A percentile compares a stretch with the other conserved stretches of the same genome.
Evolutionary conservation across 2,113 vertebrate species (phyloP).

Genomic region (Piaya cayana): DNA sequence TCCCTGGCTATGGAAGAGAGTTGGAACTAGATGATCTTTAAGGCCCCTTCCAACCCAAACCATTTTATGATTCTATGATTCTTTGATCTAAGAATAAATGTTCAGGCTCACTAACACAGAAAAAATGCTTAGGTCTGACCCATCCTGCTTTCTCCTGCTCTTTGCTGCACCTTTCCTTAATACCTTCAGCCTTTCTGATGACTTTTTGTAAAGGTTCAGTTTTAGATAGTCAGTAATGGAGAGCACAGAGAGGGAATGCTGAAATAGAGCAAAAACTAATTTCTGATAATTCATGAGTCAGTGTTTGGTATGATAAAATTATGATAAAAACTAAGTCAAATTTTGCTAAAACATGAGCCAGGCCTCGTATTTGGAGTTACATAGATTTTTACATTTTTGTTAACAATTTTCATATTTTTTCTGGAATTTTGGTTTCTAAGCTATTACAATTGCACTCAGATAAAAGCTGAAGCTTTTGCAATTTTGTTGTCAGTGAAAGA

Average conservation of each 20-base stretch:
- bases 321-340: not conserved
- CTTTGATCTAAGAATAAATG: not conserved
- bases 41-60: no score
- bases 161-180: not conserved
- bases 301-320: not conserved
- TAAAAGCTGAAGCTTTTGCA: not conserved
- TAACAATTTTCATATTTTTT: not conserved
- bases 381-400: not conserved
- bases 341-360: not conserved
- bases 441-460: rapidly evolving
- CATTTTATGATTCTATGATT: no score
- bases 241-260: not conserved
- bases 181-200: not conserved
- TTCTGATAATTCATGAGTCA: not conserved
- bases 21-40: no score
- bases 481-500: not conserved
- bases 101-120: not conserved
- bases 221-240: not conserved
- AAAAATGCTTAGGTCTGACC: not conserved
- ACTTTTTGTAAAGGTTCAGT: not conserved
- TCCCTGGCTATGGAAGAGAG: no score
- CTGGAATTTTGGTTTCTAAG: not conserved
- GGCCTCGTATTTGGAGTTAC: not conserved
- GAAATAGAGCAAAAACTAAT: not conserved
- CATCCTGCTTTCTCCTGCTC: not conserved